These are phyloP conservation scores for Amphiprion percula DNA, from an alignment of 2,113 vertebrate genomes.

Conservation along the genomic window DNA sequence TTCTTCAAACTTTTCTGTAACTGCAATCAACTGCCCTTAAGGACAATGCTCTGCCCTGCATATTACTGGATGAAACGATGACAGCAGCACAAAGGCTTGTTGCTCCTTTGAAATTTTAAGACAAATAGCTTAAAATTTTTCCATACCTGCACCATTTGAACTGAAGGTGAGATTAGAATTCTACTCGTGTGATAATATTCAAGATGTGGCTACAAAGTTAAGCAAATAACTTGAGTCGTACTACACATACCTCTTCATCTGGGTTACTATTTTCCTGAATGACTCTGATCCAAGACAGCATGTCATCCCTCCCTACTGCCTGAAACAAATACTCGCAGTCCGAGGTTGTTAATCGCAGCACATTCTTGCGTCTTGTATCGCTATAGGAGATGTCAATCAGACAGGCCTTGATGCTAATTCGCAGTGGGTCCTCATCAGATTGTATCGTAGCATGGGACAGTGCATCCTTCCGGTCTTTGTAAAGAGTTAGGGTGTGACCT, in stretches of 20 bases:
- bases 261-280: constrained; percentile 96
- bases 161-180: too few species aligned
- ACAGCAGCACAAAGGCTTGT: too few species aligned
- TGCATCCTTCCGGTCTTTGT: constrained; percentile 95
- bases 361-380: constrained; percentile 98
- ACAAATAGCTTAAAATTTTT: too few species aligned
- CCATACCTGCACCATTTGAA: too few species aligned
- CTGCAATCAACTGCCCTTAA: background rate
- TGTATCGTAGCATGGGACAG: constrained; percentile 77
- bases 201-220: background rate
- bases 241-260: constrained; percentile 90
- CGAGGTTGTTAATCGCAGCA: constrained; percentile 95
- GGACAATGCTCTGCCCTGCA: background rate
- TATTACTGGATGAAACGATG: background rate
- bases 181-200: background rate
- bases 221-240: background rate
- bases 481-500: constrained; percentile 91
- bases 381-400: constrained; percentile 98
- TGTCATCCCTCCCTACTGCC: constrained; percentile 95
- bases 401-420: constrained; percentile 94
- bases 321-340: constrained; percentile 97
- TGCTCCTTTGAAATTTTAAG: too few species aligned
- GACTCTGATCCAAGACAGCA: constrained; percentile 95
- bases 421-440: constrained; percentile 91
- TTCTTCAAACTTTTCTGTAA: constrained; percentile 8